Evolutionary conservation across 2,888 invertebrate species (phyloP).

Genomic region (Hydrotaea diabolus): DNA sequence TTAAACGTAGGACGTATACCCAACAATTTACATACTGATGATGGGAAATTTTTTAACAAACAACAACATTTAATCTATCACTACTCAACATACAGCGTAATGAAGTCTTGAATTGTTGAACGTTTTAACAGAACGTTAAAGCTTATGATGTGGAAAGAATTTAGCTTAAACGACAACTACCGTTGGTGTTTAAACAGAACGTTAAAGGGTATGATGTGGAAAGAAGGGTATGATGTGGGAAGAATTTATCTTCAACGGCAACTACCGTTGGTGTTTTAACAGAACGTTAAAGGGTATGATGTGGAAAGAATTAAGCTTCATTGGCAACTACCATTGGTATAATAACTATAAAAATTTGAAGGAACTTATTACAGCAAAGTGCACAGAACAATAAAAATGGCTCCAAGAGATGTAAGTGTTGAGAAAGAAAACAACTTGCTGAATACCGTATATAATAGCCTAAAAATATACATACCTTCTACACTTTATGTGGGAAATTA

Average conservation of each 20-base stretch:
- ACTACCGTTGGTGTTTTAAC: not conserved
- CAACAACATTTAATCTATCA: not conserved
- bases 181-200: no score
- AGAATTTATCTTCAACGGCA: not conserved
- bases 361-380: not conserved
- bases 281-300: no score
- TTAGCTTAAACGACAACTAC: no score
- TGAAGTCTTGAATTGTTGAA: not conserved
- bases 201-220: no score
- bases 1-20: no score
- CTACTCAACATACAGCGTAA: not conserved
- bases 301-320: no score
- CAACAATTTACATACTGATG: not conserved
- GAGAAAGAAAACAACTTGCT: no score
- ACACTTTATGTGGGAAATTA: no score
- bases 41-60: not conserved
- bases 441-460: not conserved
- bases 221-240: no score
- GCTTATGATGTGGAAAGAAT: conserved; percentile 2
- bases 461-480: no score
- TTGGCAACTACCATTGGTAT: not conserved
- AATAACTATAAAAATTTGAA: no score
- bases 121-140: conserved; percentile 25
- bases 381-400: not conserved
- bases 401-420: not conserved